Base-by-base conservation (phyloP, 2,888 invertebrate genomes). In the Cosmia trapezina region DNA sequence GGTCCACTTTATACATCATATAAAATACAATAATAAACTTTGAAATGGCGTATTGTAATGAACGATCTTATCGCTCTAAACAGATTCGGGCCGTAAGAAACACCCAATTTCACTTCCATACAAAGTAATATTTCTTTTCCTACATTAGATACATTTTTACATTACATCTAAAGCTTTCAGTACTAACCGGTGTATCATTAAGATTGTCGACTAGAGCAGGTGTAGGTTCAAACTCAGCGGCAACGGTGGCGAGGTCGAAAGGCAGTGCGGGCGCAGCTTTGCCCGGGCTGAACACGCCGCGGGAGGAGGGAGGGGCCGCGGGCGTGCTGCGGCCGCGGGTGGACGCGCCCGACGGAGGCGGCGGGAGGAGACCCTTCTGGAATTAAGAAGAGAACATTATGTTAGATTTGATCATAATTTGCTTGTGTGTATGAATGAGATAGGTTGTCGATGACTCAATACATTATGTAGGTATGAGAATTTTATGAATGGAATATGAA, bases 311-410 rank as follows among this genome's bases (percentile, higher is more conserved):
- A 86, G 69, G 78, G 14, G 90, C 76, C 1, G 93, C 91, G 0
- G 94, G 93, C 2, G 94, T 91, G 81, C 87, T 92, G 37, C 95
- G 93, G 0, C 93, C 94, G 33, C 94, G 93, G 54, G 89, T 85
- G 0, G 93, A 83, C 0, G 93, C 78, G 2, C 93, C 94, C 6
- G 94, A 89, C 0, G 96, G 96, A 0, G 94, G 95, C 0, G 96
- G 96, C 4, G 96, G 96, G 1, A 96, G 91, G 0, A 96, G 93
- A 0, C 96, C 96, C 87, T 96, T 96, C 94, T 95, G 91, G 11
- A 88, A 88, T 1, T 5, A 47, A 76, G 5, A 43, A 51, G 6
- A 49, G 17, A 54, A 8, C 4, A n/a, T 49, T 57, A 5, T n/a
- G 11, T 14, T 53, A 33, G 53, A 5, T 53, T 22, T 53, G 11